Conservation (phyloP, 1,140 invertebrate species). For the Maconellicoccus hirsutus region DNA sequence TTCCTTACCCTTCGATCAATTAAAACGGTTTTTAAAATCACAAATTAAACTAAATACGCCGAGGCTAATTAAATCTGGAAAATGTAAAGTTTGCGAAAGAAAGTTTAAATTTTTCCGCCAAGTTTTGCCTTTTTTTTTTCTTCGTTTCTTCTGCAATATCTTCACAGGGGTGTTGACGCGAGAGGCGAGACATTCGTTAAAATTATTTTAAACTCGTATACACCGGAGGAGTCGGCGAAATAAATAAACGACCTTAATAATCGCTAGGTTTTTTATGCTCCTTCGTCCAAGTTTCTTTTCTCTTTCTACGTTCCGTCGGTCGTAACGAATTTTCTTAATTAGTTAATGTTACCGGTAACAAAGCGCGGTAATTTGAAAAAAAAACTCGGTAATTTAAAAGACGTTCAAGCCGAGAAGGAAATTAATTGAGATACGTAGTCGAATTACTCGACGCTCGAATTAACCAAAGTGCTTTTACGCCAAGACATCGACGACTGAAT, state of each 20-base stretch:
- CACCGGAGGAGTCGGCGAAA: not conserved
- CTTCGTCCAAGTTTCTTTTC: no score
- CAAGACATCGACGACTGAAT: not conserved
- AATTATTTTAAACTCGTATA: not conserved
- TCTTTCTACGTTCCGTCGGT: no score
- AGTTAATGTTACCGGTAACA: constrained; percentile 19
- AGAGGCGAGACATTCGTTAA: not conserved
- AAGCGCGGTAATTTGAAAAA: constrained; percentile 14
- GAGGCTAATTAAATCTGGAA: not conserved
- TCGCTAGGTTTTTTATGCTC: not conserved
- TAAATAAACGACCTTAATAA: constrained; percentile 17
- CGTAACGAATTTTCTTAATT: constrained; percentile 11
- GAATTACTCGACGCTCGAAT: not conserved
- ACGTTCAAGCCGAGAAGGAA: not conserved
- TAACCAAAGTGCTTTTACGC: not conserved
- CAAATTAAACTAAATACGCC: constrained; percentile 1
- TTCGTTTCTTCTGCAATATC: no score
- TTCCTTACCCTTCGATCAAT: no score
- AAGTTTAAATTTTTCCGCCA: not conserved
- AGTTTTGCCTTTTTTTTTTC: no score
- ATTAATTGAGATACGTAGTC: constrained; percentile 12
- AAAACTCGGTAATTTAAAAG: not conserved
- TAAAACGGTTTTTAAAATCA: not conserved
- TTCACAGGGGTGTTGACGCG: no score
- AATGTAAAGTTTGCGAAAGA: not conserved